Evolutionary conservation across 2,113 vertebrate genomes (phyloP).

Genomic region (Pipa parva): DNA sequence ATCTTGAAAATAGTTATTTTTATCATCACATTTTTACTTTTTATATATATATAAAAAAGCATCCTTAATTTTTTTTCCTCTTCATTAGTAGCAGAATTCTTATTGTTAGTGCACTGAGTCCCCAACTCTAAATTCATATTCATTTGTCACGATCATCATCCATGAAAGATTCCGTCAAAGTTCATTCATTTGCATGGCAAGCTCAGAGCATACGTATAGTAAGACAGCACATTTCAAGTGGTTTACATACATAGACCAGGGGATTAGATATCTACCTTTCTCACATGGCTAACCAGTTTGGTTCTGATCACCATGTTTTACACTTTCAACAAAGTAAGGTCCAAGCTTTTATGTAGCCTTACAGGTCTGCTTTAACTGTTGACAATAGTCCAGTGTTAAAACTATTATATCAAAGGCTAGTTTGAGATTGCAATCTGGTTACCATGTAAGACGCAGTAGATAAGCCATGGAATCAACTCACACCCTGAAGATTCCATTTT

Average conservation of each 20-base stretch:
- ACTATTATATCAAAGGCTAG: too few relatives aligned
- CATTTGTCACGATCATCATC: conserved; percentile 2
- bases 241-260: conserved; percentile 7
- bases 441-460: conserved; percentile 19
- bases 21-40: conserved; percentile 29
- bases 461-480: not conserved
- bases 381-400: too few relatives aligned
- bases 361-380: too few relatives aligned
- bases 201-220: conserved; percentile 17
- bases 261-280: conserved; percentile 1
- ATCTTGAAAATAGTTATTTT: conserved; percentile 37
- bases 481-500: conserved; percentile 16
- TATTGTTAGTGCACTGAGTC: conserved; percentile 29
- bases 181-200: not conserved
- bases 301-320: not conserved
- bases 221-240: conserved; percentile 24
- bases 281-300: conserved; percentile 20
- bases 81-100: conserved; percentile 30
- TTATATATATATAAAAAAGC: conserved; percentile 11
- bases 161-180: not conserved
- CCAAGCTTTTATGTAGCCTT: conserved; percentile 1
- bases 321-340: not conserved
- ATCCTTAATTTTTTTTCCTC: conserved; percentile 7
- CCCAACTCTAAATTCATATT: not conserved
- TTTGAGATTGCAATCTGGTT: too few relatives aligned